These are phyloP conservation scores for Laterallus jamaicensis DNA, from an alignment of 2,113 vertebrate genomes.

Conservation along the genomic window DNA sequence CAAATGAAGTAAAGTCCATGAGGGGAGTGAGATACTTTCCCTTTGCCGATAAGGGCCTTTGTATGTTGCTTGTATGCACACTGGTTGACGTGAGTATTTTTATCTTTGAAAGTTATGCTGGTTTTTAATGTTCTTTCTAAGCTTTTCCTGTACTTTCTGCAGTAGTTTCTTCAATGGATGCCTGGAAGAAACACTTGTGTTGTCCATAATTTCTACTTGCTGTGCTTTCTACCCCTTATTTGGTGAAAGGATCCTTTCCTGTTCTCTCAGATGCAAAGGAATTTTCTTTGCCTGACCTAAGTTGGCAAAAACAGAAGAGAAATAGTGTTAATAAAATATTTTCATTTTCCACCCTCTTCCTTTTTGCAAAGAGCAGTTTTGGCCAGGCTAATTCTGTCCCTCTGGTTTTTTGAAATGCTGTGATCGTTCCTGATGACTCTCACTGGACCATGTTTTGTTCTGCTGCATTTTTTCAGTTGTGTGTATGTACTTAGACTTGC, in stretches of 20 bases:
- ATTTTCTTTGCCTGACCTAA: background rate
- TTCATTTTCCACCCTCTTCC: background rate
- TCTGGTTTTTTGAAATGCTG: no score
- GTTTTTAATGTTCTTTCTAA: background rate
- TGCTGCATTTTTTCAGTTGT: background rate
- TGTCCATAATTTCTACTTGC: background rate
- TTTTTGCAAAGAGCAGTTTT: background rate
- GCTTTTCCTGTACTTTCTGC: background rate
- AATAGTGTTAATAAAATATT: background rate
- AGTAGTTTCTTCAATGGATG: background rate
- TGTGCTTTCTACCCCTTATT: background rate
- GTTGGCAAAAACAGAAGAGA: background rate
- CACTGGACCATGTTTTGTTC: background rate
- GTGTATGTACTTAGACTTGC: background rate
- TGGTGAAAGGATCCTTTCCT: background rate
- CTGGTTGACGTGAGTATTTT: background rate
- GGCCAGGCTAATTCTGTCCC: background rate
- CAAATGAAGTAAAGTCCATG: background rate
- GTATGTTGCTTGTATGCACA: background rate
- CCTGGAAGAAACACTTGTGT: background rate
- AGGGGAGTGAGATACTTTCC: background rate
- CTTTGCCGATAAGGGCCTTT: background rate
- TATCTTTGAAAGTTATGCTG: background rate
- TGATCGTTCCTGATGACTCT: background rate
- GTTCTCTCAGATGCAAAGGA: background rate